Conservation (phyloP, 2,113 vertebrate genomes). For the Thinocorus orbignyianus region DNA sequence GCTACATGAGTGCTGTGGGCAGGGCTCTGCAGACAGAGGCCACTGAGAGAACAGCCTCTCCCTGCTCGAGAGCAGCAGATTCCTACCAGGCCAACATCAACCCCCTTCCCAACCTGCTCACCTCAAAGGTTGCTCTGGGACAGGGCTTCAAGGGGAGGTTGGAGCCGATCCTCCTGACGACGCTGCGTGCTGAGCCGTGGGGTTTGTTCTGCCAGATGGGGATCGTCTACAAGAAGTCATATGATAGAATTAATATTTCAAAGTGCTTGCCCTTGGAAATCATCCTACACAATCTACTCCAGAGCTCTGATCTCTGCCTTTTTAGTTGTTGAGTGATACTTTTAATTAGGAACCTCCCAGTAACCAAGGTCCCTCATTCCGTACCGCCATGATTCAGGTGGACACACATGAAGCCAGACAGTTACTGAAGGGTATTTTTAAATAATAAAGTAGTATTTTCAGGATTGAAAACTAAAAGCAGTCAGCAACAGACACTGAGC, state of each 20-base stretch:
- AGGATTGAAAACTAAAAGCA: neutral
- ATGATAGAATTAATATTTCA: fast-evolving
- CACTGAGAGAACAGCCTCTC: fast-evolving
- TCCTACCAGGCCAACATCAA: fast-evolving
- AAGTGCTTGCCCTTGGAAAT: neutral
- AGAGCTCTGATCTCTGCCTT: neutral
- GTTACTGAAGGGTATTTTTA: neutral
- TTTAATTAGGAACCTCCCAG: neutral
- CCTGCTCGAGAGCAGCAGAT: neutral
- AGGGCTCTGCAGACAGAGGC: fast-evolving
- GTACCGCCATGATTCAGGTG: neutral
- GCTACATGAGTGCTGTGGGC: neutral
- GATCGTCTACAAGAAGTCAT: slow-evolving; percentile 77
- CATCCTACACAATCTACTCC: fast-evolving
- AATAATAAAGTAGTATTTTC: neutral
- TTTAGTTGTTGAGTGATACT: neutral
- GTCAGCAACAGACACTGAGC: neutral
- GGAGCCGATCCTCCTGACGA: slow-evolving; percentile 94
- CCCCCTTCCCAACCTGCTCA: neutral
- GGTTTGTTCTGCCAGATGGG: slow-evolving; percentile 99
- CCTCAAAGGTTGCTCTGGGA: slow-evolving; percentile 92
- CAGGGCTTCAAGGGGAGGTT: slow-evolving; percentile 93
- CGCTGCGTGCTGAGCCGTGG: slow-evolving; percentile 91
- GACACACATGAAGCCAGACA: neutral
- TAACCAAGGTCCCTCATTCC: too few relatives aligned